phyloP scores from a whole-genome alignment of 2,797 vertebrate genomes.

The Sphaeramia orbicularis region DNA sequence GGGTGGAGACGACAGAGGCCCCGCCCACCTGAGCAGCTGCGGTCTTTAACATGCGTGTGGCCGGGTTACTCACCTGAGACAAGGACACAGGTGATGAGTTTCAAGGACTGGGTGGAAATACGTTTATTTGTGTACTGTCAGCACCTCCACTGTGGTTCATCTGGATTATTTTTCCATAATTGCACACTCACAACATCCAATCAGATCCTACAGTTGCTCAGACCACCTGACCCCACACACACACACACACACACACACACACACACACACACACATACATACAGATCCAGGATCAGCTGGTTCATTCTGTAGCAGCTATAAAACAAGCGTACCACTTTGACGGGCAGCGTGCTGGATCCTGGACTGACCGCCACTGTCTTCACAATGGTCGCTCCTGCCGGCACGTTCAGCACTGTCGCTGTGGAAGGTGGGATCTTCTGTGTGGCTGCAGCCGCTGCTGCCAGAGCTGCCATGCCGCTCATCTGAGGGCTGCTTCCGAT shows the following conservation, averaged over 20 bases:
- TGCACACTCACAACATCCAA: too few species aligned
- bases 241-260: too few species aligned
- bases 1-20: conserved; percentile 80
- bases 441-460: conserved; percentile 90
- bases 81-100: neutral
- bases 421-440: conserved; percentile 92
- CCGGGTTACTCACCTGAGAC: conserved; percentile 89
- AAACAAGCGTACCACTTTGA: conserved; percentile 78
- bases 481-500: conserved; percentile 90
- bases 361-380: conserved; percentile 87
- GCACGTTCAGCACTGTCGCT: conserved; percentile 86
- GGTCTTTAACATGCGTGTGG: conserved; percentile 91
- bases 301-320: too few species aligned
- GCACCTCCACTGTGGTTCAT: too few species aligned
- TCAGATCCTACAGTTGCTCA: too few species aligned
- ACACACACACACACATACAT: too few species aligned
- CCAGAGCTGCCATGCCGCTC: conserved; percentile 92
- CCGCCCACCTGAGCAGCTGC: conserved; percentile 91
- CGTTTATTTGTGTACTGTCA: too few species aligned
- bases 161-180: too few species aligned
- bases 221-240: too few species aligned
- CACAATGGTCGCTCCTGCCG: conserved; percentile 87
- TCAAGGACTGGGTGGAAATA: too few species aligned
- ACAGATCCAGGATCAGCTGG: too few species aligned
- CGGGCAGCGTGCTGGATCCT: conserved; percentile 79